Base-by-base conservation (phyloP, 2,113 vertebrate species). In the Holacanthus passer region DNA sequence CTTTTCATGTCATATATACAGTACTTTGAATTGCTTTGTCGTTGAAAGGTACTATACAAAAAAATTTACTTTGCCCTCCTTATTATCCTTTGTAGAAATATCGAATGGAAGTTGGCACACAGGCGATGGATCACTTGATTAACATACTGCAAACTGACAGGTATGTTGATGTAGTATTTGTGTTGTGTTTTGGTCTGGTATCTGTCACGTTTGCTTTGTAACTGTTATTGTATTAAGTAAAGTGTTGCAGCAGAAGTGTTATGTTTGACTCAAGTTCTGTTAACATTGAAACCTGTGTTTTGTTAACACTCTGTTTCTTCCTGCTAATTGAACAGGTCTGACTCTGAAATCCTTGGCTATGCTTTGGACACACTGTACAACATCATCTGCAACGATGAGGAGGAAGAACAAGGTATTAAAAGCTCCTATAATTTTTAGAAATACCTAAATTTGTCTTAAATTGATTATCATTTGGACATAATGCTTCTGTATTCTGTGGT, bases 331-430 rank as follows among this genome's bases (percentile, higher is more conserved):
- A 82, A 79, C 89, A 96, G 98, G 86, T 97, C 98, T 66, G 98
- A 99, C 95, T 98, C 98, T 81, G 98, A 99, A 96, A 99, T 99
- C 90, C 97, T 99, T 68, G 98, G 97, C 83, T 99, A 99, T 87
- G 96, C 98, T 93, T 95, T 99, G 96, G 98, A 99, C 92, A 99
- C 98, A 0, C 93, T 99, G 37, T 99, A 97, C 95, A 99, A 99
- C 87, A 92, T 99, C 79, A 96, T 99, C 93, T 97, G 97, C 72
- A 99, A 97, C 81, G 98, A 99, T 78, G 96, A 97, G 50, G 98
- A 99, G 87, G 98, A 99, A 89, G 96, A 99, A 73, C 97, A 96
- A 96, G 98, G 98, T 99, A 97, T 58, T 50, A 0, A 31, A 37
- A 5, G 2, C 22, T 31, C 5, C 3, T 13, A 11, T 10, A 43